These are phyloP conservation scores for Pogonocichla stellata DNA, from an alignment of 2,113 vertebrate species.

Conservation along the genomic window DNA sequence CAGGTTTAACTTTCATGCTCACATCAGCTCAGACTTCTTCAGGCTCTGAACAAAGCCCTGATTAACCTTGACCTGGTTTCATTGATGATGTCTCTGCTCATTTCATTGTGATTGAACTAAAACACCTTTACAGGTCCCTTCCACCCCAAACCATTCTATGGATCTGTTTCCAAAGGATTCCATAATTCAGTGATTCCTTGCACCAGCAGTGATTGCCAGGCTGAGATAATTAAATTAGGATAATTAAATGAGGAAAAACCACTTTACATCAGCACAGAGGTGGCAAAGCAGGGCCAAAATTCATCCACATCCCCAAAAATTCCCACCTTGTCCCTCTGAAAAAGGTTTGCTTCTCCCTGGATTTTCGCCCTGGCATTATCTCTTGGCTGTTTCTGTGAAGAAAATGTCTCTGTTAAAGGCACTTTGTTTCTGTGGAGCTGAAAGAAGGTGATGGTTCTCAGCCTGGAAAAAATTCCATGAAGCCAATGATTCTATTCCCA, in stretches of 20 bases:
- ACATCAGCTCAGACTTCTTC: neutral
- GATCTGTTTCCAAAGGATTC: neutral
- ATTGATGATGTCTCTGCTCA: neutral
- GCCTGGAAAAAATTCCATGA: neutral
- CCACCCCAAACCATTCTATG: neutral
- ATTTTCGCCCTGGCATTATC: neutral
- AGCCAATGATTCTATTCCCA: neutral
- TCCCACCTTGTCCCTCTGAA: neutral
- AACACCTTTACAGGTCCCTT: neutral
- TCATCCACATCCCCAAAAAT: neutral
- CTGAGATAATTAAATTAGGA: neutral
- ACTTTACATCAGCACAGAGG: neutral
- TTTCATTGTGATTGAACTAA: too few species aligned
- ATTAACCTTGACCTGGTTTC: neutral
- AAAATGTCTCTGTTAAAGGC: neutral
- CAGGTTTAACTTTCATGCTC: accelerated
- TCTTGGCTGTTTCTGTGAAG: neutral
- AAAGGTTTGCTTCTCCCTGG: neutral
- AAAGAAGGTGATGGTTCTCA: neutral
- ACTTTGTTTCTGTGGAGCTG: neutral
- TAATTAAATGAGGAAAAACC: neutral
- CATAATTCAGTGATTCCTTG: neutral
- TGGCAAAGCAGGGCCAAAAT: neutral
- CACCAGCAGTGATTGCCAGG: too few species aligned
- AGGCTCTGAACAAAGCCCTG: neutral